phyloP scores from a whole-genome alignment of 2,888 invertebrate species.

The Phyllotreta cruciferae region DNA sequence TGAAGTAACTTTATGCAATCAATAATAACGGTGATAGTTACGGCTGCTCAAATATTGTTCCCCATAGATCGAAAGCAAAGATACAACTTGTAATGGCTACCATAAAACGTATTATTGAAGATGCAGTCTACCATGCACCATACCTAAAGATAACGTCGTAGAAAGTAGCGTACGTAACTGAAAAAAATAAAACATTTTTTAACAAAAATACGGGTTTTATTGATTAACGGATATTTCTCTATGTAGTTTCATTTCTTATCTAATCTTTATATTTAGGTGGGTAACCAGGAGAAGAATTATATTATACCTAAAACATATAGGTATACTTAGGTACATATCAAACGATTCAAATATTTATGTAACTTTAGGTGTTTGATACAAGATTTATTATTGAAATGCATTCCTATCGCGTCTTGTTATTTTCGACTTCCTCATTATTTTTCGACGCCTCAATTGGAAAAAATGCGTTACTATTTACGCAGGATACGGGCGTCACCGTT shows the following conservation, averaged over 20 bases:
- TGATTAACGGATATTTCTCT: conserved; percentile 15
- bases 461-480: neutral
- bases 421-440: too few relatives aligned
- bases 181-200: conserved; percentile 14
- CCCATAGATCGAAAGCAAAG: conserved; percentile 27
- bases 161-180: conserved; percentile 29
- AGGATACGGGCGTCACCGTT: conserved; percentile 2
- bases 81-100: conserved; percentile 27
- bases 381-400: too few relatives aligned
- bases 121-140: conserved; percentile 24
- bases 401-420: too few relatives aligned
- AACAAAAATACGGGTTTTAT: conserved; percentile 14
- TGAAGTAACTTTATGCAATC: conserved; percentile 20
- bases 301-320: too few relatives aligned
- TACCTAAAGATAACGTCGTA: conserved; percentile 27
- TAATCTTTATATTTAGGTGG: too few relatives aligned
- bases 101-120: conserved; percentile 31
- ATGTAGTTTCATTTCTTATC: neutral
- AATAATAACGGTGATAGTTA: conserved; percentile 30
- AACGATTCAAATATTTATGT: too few relatives aligned
- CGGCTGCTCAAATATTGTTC: conserved; percentile 26
- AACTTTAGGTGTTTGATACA: too few relatives aligned
- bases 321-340: too few relatives aligned
- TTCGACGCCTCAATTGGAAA: neutral
- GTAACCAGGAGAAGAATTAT: too few relatives aligned